Conservation (phyloP, 2,888 invertebrate species). For the Lamellibrachia satsuma region DNA sequence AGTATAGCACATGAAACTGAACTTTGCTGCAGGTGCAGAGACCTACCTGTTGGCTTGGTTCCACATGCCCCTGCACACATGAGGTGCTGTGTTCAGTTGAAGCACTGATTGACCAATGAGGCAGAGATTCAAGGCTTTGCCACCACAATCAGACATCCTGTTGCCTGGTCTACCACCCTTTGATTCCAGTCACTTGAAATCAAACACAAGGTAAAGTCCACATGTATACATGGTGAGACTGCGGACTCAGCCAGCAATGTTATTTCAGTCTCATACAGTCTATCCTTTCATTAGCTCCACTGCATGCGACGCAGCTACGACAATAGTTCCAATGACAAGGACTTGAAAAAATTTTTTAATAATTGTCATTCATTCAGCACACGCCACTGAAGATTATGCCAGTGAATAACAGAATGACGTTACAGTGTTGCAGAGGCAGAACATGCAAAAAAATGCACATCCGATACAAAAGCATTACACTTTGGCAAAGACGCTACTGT, state of each 20-base stretch:
- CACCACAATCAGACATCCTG: not conserved
- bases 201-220: not conserved
- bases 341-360: not conserved
- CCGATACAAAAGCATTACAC: not conserved
- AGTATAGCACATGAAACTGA: not conserved
- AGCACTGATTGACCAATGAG: not conserved
- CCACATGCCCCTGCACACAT: slow-evolving; percentile 1
- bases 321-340: not conserved
- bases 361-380: not conserved
- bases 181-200: not conserved
- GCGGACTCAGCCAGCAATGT: not conserved
- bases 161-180: not conserved
- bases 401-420: not conserved
- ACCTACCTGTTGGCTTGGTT: not conserved
- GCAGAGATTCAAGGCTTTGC: not conserved
- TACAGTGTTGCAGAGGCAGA: not conserved
- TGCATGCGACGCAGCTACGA: not conserved
- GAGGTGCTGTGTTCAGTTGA: not conserved
- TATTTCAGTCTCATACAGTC: not conserved
- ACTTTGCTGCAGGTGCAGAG: not conserved
- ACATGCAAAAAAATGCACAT: not conserved
- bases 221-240: not conserved
- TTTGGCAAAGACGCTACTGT: not conserved
- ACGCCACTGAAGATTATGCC: not conserved
- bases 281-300: not conserved